phyloP scores from a whole-genome alignment of 30 jellyfish, hydroid and myxozoan genomes.

The Mastigias papua region DNA sequence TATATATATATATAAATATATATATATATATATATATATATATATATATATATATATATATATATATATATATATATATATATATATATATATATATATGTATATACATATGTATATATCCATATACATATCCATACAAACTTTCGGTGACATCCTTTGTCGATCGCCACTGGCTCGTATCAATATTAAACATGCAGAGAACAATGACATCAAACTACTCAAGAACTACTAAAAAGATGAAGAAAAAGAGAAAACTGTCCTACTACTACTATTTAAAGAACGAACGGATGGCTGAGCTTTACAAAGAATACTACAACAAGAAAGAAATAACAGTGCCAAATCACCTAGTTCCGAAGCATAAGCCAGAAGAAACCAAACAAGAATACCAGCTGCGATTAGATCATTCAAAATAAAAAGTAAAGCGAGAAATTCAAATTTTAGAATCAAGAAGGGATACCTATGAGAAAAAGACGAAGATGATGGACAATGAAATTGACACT shows the following conservation, averaged over 20 bases:
- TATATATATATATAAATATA: too few relatives aligned
- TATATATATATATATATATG: too few relatives aligned
- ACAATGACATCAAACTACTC: neutral
- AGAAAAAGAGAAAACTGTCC: neutral
- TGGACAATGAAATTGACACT: neutral
- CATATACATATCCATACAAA: too few relatives aligned
- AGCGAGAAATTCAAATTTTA: neutral
- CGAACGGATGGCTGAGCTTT: neutral
- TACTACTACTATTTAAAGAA: neutral
- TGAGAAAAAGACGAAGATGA: neutral
- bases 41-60: too few relatives aligned
- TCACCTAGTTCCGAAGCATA: neutral
- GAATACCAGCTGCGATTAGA: neutral
- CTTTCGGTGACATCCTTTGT: too few relatives aligned
- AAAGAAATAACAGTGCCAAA: neutral
- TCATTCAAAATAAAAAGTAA: neutral
- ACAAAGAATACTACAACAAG: neutral
- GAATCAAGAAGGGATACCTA: neutral
- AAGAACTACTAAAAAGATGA: neutral
- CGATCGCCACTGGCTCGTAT: too few relatives aligned
- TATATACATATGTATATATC: too few relatives aligned
- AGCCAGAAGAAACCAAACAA: neutral
- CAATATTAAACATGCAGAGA: too few relatives aligned
- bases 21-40: too few relatives aligned
- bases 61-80: too few relatives aligned